Evolutionary conservation across 1,140 invertebrate genomes (phyloP).

Genomic region (Stegodyphus dumicola): DNA sequence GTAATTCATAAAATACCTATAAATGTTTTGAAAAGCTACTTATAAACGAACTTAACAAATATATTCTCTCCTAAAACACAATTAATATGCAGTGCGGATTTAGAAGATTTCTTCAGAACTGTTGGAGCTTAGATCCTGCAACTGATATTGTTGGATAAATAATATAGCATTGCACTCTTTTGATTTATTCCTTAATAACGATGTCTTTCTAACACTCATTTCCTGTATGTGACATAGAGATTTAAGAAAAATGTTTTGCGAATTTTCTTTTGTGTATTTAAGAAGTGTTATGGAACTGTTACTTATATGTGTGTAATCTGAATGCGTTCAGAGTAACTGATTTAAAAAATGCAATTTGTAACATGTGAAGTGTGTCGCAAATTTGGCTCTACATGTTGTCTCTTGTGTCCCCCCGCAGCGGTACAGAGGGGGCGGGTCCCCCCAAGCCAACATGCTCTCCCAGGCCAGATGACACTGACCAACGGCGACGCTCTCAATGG

Average conservation of each 20-base stretch:
- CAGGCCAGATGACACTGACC: conserved; percentile 76
- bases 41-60: no score
- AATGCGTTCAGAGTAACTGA: conserved; percentile 11
- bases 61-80: no score
- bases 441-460: conserved; percentile 76
- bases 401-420: conserved; percentile 74
- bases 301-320: not conserved
- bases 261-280: not conserved
- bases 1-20: no score
- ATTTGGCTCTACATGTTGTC: conserved; percentile 55
- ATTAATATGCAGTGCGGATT: no score
- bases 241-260: not conserved
- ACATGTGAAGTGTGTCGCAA: conserved; percentile 33
- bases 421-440: conserved; percentile 97
- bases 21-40: no score
- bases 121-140: no score
- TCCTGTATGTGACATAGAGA: not conserved
- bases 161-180: no score
- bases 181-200: no score
- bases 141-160: no score
- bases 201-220: no score
- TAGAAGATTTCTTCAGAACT: no score
- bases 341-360: conserved; percentile 35
- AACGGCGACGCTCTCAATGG: conserved; percentile 53
- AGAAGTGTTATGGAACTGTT: not conserved